Evolutionary conservation across 1,140 invertebrate species (phyloP).

Genomic region (Vollenhovia emeryi): DNA sequence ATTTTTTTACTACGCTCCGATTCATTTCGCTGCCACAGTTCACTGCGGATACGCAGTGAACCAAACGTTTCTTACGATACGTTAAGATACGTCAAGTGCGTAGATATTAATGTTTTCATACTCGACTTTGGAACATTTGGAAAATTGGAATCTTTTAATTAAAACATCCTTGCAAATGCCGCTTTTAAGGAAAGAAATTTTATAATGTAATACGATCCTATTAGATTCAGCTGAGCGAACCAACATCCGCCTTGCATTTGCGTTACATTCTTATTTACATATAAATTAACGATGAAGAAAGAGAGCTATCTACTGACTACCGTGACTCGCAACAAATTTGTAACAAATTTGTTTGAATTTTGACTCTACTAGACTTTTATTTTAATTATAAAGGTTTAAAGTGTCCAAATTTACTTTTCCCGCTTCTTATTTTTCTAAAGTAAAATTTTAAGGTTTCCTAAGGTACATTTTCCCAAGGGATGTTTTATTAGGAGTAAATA

Average conservation of each 20-base stretch:
- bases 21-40: neutral
- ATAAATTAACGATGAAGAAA: neutral
- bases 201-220: neutral
- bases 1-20: conserved; percentile 7
- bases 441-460: no score
- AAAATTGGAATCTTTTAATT: neutral
- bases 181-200: neutral
- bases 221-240: neutral
- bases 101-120: neutral
- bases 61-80: neutral
- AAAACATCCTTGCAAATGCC: neutral
- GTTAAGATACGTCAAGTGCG: neutral
- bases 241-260: neutral
- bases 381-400: no score
- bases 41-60: neutral
- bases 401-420: no score
- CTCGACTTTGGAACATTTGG: neutral
- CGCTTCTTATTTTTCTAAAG: no score
- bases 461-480: no score
- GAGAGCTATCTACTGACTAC: neutral
- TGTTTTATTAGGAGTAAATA: no score
- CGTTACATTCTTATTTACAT: neutral
- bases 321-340: neutral
- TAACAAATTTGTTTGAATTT: no score
- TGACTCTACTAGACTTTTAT: no score